phyloP scores from a whole-genome alignment of 2,888 invertebrate species.

The Monopis laevigella region DNA sequence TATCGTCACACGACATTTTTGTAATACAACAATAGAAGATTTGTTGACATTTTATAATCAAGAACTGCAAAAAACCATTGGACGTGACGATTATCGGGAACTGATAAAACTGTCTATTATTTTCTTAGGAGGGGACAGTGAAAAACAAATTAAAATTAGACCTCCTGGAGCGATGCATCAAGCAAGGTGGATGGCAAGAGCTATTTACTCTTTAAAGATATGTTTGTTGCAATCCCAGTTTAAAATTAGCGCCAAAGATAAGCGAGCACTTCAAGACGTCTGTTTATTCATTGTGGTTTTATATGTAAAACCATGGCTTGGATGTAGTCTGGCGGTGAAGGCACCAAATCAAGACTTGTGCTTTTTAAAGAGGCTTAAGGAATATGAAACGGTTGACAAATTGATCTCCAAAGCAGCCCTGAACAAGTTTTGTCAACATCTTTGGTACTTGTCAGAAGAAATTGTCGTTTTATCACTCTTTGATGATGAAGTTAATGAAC shows the following conservation, averaged over 20 bases:
- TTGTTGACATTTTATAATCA: too few species aligned
- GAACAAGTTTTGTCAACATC: slow-evolving; percentile 17
- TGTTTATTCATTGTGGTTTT: slow-evolving; percentile 9
- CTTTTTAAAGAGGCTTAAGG: slow-evolving; percentile 13
- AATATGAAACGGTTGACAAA: slow-evolving; percentile 16
- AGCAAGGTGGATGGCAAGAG: slow-evolving; percentile 18
- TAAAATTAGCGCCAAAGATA: slow-evolving; percentile 12
- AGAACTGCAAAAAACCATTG: too few species aligned
- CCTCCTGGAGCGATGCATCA: slow-evolving; percentile 18
- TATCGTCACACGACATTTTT: too few species aligned
- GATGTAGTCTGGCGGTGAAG: slow-evolving; percentile 11
- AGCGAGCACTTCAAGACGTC: slow-evolving; percentile 5
- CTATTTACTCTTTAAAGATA: slow-evolving; percentile 19
- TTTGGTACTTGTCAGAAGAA: slow-evolving; percentile 19
- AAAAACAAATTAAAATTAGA: slow-evolving; percentile 15
- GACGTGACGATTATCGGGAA: too few species aligned
- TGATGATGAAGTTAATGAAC: slow-evolving; percentile 16
- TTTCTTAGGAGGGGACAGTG: slow-evolving; percentile 15
- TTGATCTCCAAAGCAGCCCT: slow-evolving; percentile 16
- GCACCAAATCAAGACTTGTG: slow-evolving; percentile 14
- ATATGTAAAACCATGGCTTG: slow-evolving; percentile 4
- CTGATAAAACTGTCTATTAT: slow-evolving; percentile 5
- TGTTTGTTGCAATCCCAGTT: slow-evolving; percentile 14
- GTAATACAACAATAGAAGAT: too few species aligned
- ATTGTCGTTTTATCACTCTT: slow-evolving; percentile 16